Conservation (phyloP, 2,113 vertebrate species). For the Aix galericulata region DNA sequence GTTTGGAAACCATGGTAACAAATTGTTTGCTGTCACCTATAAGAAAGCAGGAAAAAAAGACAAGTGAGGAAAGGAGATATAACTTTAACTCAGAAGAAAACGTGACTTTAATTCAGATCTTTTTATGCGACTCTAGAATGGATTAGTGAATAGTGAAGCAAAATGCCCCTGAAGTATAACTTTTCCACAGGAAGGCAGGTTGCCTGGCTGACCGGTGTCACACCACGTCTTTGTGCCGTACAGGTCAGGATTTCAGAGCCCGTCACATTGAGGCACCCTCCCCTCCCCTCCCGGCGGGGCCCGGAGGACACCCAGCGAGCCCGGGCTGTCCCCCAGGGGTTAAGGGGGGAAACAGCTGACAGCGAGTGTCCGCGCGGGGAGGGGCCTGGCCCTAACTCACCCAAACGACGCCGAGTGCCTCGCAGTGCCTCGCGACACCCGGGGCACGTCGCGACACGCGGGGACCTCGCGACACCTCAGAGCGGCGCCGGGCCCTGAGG, state of each 20-base stretch:
- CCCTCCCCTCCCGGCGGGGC: too few relatives aligned
- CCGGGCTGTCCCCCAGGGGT: too few relatives aligned
- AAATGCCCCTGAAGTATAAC: neutral
- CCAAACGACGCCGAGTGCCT: too few relatives aligned
- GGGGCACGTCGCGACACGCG: too few relatives aligned
- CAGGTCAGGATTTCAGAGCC: too few relatives aligned
- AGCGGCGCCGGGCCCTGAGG: neutral
- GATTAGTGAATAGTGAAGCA: neutral
- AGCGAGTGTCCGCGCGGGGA: too few relatives aligned
- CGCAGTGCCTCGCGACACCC: too few relatives aligned
- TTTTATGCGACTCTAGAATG: neutral
- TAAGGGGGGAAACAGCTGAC: too few relatives aligned
- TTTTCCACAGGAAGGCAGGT: neutral
- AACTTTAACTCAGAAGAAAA: neutral
- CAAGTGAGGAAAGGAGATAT: neutral
- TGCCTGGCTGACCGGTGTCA: neutral
- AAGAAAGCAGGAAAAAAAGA: neutral
- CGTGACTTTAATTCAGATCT: neutral
- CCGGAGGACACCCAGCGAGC: too few relatives aligned
- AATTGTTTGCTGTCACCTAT: neutral
- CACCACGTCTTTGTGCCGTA: neutral
- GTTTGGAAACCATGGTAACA: constrained; percentile 73
- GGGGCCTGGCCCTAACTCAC: too few relatives aligned
- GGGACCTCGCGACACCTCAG: too few relatives aligned
- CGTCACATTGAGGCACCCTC: too few relatives aligned